Conservation (phyloP, 1,140 invertebrate genomes). For the Samia ricini region DNA sequence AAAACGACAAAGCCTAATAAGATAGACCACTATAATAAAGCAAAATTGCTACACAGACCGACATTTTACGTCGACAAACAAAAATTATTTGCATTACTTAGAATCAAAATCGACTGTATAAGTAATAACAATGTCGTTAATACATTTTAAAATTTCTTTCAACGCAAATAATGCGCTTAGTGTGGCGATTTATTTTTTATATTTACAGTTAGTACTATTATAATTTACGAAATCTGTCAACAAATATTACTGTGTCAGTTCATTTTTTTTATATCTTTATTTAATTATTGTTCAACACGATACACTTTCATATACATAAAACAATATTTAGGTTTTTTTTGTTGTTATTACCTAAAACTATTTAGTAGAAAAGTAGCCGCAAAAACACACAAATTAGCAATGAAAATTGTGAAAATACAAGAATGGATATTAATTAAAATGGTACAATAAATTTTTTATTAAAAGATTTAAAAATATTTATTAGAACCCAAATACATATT, state of each 20-base stretch:
- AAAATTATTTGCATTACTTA: constrained; percentile 28
- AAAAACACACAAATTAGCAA: too few species aligned
- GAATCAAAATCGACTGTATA: constrained; percentile 34
- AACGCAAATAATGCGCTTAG: background rate
- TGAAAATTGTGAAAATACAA: too few species aligned
- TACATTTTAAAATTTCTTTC: background rate
- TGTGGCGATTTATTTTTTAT: constrained; percentile 7
- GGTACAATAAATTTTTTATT: too few species aligned
- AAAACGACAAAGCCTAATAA: background rate
- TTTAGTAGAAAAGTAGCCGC: too few species aligned
- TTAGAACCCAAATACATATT: too few species aligned
- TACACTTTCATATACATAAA: background rate
- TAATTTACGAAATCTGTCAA: constrained; percentile 7
- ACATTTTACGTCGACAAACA: constrained; percentile 4
- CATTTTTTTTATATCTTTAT: background rate
- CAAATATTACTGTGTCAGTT: background rate
- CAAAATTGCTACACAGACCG: constrained; percentile 12
- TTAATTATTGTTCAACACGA: background rate
- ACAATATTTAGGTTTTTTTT: too few species aligned
- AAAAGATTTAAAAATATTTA: too few species aligned
- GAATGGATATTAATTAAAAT: too few species aligned
- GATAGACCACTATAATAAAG: constrained; percentile 4
- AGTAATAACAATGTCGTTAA: constrained; percentile 5
- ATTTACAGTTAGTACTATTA: background rate
- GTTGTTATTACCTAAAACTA: too few species aligned